Percentiles rank a stretch among this genome's conserved stretches.
Evolutionary conservation across 1,140 invertebrate genomes (phyloP).

Genomic region (Uloborus diversus): DNA sequence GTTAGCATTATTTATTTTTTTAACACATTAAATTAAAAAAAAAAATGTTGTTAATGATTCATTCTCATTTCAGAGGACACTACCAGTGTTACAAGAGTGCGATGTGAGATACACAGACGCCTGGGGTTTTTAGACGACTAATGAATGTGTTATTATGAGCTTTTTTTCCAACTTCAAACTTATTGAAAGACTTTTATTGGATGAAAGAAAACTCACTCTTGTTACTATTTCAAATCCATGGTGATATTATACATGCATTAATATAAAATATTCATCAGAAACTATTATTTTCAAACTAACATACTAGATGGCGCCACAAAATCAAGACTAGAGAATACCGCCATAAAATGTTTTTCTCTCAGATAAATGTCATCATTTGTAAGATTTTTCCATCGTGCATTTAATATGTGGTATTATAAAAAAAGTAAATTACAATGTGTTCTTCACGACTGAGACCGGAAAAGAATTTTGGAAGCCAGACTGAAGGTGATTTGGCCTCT

Average conservation of each 20-base stretch:
- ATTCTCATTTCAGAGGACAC: slow-evolving; percentile 68
- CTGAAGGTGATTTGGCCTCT: too few species aligned
- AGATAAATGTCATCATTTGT: too few species aligned
- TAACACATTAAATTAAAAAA: too few species aligned
- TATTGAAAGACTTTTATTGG: not conserved
- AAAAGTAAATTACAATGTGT: too few species aligned
- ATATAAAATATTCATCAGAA: not conserved
- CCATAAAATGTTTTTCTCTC: too few species aligned
- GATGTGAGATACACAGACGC: slow-evolving; percentile 87
- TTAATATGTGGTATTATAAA: too few species aligned
- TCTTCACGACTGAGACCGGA: too few species aligned
- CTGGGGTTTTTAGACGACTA: slow-evolving; percentile 72
- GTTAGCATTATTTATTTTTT: too few species aligned
- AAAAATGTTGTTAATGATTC: too few species aligned
- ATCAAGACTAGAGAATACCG: too few species aligned
- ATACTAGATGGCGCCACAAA: slow-evolving; percentile 13
- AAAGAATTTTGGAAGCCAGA: too few species aligned
- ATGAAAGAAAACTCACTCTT: not conserved
- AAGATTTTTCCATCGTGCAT: too few species aligned
- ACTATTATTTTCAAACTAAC: not conserved
- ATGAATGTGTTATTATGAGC: slow-evolving; percentile 9
- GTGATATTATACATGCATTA: not conserved
- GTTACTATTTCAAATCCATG: not conserved
- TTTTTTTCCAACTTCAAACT: slow-evolving; percentile 10
- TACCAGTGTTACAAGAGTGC: slow-evolving; percentile 82